Conservation (phyloP, 2,797 vertebrate genomes). For the Saxicola maurus region DNA sequence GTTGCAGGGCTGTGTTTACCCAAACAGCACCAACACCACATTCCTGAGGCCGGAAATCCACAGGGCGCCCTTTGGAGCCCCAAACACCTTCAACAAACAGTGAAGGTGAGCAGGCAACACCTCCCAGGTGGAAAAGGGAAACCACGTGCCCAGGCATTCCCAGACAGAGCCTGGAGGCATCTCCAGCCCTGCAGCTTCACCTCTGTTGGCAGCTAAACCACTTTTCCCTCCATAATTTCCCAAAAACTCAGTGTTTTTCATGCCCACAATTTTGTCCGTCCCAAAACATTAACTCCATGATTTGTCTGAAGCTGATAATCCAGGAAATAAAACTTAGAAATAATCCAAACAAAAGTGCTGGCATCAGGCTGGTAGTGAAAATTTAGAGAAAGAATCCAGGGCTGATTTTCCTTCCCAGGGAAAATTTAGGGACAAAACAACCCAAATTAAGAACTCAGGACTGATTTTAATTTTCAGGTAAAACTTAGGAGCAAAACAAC, state of each 20-base stretch:
- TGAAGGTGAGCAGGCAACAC: not conserved
- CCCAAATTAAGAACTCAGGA: accelerated
- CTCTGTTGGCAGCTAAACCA: not conserved
- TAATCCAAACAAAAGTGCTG: too few species aligned
- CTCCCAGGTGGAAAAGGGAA: not conserved
- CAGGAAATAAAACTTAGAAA: not conserved
- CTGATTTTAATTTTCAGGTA: not conserved
- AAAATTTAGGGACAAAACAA: not conserved
- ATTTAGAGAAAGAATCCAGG: not conserved
- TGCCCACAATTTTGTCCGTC: accelerated
- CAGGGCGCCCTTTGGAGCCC: not conserved
- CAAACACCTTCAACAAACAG: not conserved
- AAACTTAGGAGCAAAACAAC: not conserved
- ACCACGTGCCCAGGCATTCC: not conserved
- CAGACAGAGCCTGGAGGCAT: not conserved
- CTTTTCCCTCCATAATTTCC: not conserved
- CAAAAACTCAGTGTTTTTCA: accelerated
- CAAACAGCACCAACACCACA: not conserved
- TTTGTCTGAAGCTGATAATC: not conserved
- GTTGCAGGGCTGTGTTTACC: not conserved
- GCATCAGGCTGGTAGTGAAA: not conserved
- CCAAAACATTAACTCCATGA: accelerated
- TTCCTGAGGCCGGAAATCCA: not conserved
- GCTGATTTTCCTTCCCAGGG: not conserved
- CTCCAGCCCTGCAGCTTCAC: not conserved